These are phyloP conservation scores for Oceanodroma leucorhoa DNA, from an alignment of 2,797 vertebrate species.

Conservation along the genomic window DNA sequence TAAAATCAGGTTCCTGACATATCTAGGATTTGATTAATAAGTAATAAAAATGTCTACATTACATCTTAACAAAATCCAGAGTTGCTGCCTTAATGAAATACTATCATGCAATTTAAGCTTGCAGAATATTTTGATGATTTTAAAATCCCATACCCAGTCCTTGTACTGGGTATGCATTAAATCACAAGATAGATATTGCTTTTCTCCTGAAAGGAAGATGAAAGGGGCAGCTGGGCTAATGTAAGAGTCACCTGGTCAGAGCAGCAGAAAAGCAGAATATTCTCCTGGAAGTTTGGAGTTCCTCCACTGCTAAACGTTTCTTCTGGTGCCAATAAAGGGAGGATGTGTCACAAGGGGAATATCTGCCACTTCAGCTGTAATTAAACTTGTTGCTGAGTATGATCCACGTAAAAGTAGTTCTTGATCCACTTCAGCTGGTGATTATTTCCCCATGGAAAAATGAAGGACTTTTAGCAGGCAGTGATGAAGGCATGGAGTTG, in stretches of 20 bases:
- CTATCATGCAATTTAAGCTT: neutral
- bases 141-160: neutral
- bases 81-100: conserved; percentile 16
- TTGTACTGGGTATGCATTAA: neutral
- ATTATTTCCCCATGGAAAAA: conserved; percentile 58
- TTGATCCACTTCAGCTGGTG: conserved; percentile 38
- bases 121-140: neutral
- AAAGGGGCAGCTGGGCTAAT: neutral
- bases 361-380: conserved; percentile 50
- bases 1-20: neutral
- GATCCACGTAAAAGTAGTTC: conserved; percentile 31
- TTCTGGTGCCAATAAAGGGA: neutral
- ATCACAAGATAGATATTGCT: neutral
- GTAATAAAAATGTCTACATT: neutral
- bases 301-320: neutral
- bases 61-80: conserved; percentile 27
- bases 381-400: conserved; percentile 52
- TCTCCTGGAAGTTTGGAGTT: neutral
- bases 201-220: neutral
- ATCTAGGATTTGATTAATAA: neutral
- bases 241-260: neutral
- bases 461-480: conserved; percentile 20
- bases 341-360: conserved; percentile 17
- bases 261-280: neutral
- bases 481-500: neutral